Base-by-base conservation (phyloP, 2,113 vertebrate genomes). In the Misgurnus anguillicaudatus region DNA sequence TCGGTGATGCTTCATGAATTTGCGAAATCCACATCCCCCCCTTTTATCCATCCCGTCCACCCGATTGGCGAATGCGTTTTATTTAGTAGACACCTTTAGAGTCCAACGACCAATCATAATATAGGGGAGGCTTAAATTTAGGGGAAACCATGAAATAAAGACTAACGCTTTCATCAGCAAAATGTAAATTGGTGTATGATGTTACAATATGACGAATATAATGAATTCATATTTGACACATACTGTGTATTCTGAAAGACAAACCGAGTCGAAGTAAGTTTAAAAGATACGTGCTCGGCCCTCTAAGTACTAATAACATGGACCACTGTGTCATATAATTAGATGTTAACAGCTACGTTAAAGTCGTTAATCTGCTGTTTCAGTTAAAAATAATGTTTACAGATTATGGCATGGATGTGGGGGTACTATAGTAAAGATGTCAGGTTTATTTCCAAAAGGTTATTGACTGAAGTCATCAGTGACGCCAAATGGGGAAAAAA, bases 31-130 rank as follows among this genome's bases (percentile, higher is more conserved):
- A 81, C 80, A 75, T 86, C 85, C 83, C 82, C 83, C 80, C 77
- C 16, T 14, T 75, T 65, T 48, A 72, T 66, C 57, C 58, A 75
- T 24, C 66, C 41, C 65, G 9, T 48, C 76, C 85, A 88, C 89
- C 88, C 89, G 88, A 92, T 89, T 86, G 83, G 81, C 17, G 71
- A 31, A 86, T 88, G 75, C 87, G 88, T 90, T 91, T 90, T 89
- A 90, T 91, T 90, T 83, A 87, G 90, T 90, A 62, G 89, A 91
- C 90, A 92, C 88, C 89, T 90, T 90, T 89, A 90, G 86, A 45
- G 9, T 1, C 61, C 24, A 53, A 17, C 64, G 36, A 51, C 77
- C 77, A 71, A 63, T 79, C n/a, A 48, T 45, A 17, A n/a, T 6
- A 13, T 6, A 39, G 64, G 4, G 5, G 31, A 47, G 24, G 16